These are phyloP conservation scores for Pterois miles DNA, from an alignment of 2,797 vertebrate genomes.

Conservation along the genomic window DNA sequence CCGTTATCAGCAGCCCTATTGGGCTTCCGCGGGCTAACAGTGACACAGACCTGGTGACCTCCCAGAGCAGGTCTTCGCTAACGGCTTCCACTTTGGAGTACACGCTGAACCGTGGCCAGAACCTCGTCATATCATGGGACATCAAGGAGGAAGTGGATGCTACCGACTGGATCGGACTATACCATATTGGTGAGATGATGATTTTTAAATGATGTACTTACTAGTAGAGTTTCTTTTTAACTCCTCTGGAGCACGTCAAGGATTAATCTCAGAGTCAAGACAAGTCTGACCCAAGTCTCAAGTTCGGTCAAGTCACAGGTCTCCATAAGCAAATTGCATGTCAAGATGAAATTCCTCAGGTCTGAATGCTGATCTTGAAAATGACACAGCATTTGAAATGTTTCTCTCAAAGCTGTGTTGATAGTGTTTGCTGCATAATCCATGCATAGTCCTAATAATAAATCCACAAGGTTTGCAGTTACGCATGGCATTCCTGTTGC, in stretches of 20 bases:
- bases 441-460: not conserved
- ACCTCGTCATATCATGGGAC: constrained; percentile 98
- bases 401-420: not conserved
- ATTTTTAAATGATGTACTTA: not conserved
- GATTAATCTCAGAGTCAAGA: not conserved
- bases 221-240: not conserved
- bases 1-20: constrained; percentile 68
- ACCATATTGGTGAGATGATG: constrained; percentile 92
- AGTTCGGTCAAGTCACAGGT: not conserved
- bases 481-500: not conserved
- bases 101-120: constrained; percentile 91
- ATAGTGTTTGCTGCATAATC: not conserved
- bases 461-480: not conserved
- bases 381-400: not conserved
- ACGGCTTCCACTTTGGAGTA: constrained; percentile 95
- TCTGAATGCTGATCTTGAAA: not conserved
- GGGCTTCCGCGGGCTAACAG: constrained; percentile 94
- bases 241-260: not conserved
- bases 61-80: constrained; percentile 93
- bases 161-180: constrained; percentile 98
- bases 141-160: constrained; percentile 99
- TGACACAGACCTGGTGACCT: constrained; percentile 96
- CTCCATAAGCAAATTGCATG: not conserved
- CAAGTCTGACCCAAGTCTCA: not conserved
- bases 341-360: not conserved